Base-by-base conservation (phyloP, 2,888 invertebrate species). In the Andrena fulva region DNA sequence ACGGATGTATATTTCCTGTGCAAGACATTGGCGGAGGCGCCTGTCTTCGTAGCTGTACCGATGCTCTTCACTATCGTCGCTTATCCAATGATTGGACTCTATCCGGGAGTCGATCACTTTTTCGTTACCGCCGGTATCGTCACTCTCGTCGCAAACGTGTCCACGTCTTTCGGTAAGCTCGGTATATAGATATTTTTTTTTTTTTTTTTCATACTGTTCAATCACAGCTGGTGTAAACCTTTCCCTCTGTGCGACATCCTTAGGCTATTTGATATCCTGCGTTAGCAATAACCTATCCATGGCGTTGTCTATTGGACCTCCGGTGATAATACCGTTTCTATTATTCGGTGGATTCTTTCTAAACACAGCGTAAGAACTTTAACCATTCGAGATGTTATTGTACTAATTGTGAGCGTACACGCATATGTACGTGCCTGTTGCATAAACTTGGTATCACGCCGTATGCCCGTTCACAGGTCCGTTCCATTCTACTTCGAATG, bases 331-430 rank as follows among this genome's bases (percentile, higher is more conserved):
- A 80, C 99, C 99, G 0, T 97, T 99, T 93, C 95, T 99, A 94
- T 95, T 99, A 24, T 99, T 99, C 93, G 99, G 99, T 79, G 99
- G 99, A 60, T 99, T 98, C 95, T 99, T 99, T 94, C 95, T 99
- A 59, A 99, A 99, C 93, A 96, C 97, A 29, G 97, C 96, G 96
- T 98, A 95, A 95, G 95, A 94, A 75, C 50, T 63, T 42, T 42
- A 16, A 66, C 60, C 20, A 35, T 42, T 42, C 6, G 2, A 35
- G 4, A 16, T 42, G 2, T 33, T 33, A 33, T 5, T 52, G 8
- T 50, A 12, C 1, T 6, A 7, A 31, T 16, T 8, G n/a, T 31
- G 33, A 33, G 4, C 2, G 16, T 16, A 31, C 12, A 31, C 16
- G n/a, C n/a, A 6, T n/a, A 60, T 16, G 2, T 60, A 60, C 42